A percentile compares a stretch with the other conserved stretches of the same genome.
These are phyloP conservation scores for Pocillopora damicornis DNA, from an alignment of 64 coral and sea anemone genomes.

Conservation along the genomic window DNA sequence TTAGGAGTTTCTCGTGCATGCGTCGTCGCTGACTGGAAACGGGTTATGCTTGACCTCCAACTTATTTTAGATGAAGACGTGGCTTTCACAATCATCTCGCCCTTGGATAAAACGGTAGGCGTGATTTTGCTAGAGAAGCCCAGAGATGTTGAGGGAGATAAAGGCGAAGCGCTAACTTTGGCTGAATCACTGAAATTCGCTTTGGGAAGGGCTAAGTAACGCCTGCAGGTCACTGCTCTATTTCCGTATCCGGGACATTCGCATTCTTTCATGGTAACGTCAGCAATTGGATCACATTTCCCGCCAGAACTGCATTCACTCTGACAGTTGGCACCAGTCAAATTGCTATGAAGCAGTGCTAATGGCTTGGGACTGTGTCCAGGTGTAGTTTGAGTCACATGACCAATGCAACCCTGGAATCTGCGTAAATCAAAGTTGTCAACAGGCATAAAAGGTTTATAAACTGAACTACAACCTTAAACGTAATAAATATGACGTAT, in stretches of 20 bases:
- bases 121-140: neutral
- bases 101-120: neutral
- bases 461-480: neutral
- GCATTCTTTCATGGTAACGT: constrained; percentile 16
- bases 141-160: neutral
- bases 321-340: neutral
- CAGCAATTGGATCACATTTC: neutral
- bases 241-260: constrained; percentile 14
- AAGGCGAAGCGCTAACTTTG: neutral
- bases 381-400: neutral
- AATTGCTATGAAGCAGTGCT: neutral
- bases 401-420: constrained; percentile 28
- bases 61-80: neutral
- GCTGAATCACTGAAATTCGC: neutral
- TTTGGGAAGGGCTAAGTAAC: neutral
- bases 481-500: neutral
- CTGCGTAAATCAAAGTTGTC: neutral
- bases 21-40: neutral
- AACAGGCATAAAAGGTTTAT: constrained; percentile 5
- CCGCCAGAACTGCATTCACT: neutral
- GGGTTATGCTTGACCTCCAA: neutral
- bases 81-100: neutral
- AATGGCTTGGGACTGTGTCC: neutral
- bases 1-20: neutral
- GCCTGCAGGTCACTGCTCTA: neutral